Conservation (phyloP, 64 coral and sea anemone genomes). For the Montipora capricornis region DNA sequence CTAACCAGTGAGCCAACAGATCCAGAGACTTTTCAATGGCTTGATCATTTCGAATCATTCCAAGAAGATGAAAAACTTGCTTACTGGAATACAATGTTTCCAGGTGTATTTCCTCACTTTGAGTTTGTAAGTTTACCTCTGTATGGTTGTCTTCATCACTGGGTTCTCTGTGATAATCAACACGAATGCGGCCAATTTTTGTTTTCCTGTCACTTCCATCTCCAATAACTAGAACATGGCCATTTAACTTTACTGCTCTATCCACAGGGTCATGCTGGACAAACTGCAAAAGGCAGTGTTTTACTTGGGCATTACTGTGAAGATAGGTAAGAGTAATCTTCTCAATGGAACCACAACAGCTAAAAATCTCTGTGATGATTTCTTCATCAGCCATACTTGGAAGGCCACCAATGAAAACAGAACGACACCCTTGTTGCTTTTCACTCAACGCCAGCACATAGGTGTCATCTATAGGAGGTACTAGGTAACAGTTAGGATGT, state of each 20-base stretch:
- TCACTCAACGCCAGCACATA: conserved; percentile 49
- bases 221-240: conserved; percentile 67
- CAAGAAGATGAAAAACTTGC: conserved; percentile 64
- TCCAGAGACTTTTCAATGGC: conserved; percentile 65
- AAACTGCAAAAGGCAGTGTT: conserved; percentile 68
- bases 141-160: conserved; percentile 44
- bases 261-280: conserved; percentile 66
- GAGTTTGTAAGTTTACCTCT: conserved; percentile 18
- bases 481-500: conserved; percentile 65
- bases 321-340: conserved; percentile 55
- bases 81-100: conserved; percentile 43
- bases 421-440: conserved; percentile 78
- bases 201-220: conserved; percentile 57
- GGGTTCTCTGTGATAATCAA: conserved; percentile 72
- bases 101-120: conserved; percentile 44
- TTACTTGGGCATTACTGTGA: conserved; percentile 13
- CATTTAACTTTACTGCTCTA: conserved; percentile 75
- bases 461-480: conserved; percentile 65
- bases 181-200: conserved; percentile 63
- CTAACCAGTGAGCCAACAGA: conserved; percentile 77
- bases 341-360: conserved; percentile 74
- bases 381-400: conserved; percentile 73
- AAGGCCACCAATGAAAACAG: conserved; percentile 77
- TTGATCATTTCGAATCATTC: conserved; percentile 71
- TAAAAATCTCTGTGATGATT: conserved; percentile 85